Evolutionary conservation across 2,113 vertebrate genomes (phyloP), one percentile per base, ranked within the genome.

Genomic region (Indicator indicator): DNA sequence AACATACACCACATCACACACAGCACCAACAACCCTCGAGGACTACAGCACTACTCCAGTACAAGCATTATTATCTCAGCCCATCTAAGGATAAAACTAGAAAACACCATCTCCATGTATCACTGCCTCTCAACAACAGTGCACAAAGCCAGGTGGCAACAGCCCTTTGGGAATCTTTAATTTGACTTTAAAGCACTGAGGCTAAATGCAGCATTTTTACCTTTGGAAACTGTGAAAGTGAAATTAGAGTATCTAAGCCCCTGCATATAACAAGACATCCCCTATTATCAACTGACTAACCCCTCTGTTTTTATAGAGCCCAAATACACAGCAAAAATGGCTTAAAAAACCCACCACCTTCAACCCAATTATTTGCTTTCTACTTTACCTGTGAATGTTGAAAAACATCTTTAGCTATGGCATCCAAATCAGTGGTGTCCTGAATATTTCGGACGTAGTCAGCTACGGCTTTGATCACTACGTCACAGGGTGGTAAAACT

Each of bases 381-480:
- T n/a, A 59, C 65, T 68, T 94, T 97, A 99, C 99, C 98, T 99
- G 99, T 46, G 99, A 99, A 95, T 99, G 98, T 52, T 99, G 99
- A 95, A 99, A 99, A 97, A 99, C 98, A 97, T 99, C 99, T 97
- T 98, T 98, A 85, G 99, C 98, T 88, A 99, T 98, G 95, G 98
- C 98, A 96, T 99, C 98, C 98, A 99, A 97, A 97, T 99, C 98
- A 67, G 96, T 97, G 85, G 99, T 98, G 95, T 99, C 98, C 76
- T 98, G 98, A 96, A 99, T 98, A 94, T 98, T 98, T 72, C 98
- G 98, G 86, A 99, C 99, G 18, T 99, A 99, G 95, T 99, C 98
- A 9, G 99, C 99, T 72, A 99, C 99, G 0, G 98, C 99, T 98
- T 99, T 99, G 97, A 99, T 99, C 70, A 99, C 99, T 30, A 99